Percentiles rank a stretch among this genome's conserved stretches.
Evolutionary conservation across 2,113 vertebrate species (phyloP).

Genomic region (Apteryx mantelli): DNA sequence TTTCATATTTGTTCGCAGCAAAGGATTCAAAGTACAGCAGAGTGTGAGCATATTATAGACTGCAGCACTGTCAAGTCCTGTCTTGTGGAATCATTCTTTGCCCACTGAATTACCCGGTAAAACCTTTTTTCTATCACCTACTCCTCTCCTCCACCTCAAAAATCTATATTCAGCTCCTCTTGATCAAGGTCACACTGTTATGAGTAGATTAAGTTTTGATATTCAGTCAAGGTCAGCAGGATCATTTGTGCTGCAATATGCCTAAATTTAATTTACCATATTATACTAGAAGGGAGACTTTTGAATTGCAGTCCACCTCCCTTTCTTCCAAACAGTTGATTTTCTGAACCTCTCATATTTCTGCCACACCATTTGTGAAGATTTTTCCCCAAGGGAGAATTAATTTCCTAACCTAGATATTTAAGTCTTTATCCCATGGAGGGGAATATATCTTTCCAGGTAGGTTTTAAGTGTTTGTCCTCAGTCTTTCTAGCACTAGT

Average conservation of each 20-base stretch:
- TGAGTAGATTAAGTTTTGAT: background rate
- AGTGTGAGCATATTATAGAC: background rate
- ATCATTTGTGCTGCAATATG: background rate
- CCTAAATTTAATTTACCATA: background rate
- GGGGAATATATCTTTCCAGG: background rate
- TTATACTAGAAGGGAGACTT: background rate
- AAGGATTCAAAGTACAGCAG: background rate
- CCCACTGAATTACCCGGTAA: background rate
- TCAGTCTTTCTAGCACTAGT: background rate
- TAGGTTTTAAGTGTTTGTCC: background rate
- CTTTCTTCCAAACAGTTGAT: background rate
- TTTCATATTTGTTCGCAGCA: background rate
- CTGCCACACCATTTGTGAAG: background rate
- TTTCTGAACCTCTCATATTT: background rate
- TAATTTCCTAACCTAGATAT: background rate
- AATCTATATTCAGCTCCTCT: background rate
- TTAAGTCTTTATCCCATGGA: background rate
- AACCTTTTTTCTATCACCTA: background rate
- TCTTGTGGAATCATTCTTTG: background rate
- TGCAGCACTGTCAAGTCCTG: background rate
- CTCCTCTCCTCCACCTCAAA: background rate
- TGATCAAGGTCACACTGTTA: background rate
- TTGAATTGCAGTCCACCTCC: background rate
- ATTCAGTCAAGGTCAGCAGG: background rate
- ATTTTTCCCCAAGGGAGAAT: background rate